A percentile compares a stretch with the other conserved stretches of the same genome.
Conservation (phyloP, 2,797 vertebrate species). For the Anabas testudineus region DNA sequence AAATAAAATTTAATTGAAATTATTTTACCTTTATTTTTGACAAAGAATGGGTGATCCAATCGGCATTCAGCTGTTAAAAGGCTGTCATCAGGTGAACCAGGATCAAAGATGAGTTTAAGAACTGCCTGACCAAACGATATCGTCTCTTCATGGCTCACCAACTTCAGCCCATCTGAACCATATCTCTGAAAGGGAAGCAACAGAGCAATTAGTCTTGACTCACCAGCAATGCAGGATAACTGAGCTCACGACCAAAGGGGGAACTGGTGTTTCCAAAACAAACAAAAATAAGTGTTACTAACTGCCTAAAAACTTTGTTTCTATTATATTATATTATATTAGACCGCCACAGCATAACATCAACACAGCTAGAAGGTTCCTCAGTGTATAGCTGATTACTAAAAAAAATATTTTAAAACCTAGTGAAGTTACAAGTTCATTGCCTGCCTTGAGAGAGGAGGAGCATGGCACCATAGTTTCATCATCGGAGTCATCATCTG, state of each 20-base stretch:
- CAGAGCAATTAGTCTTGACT: conserved; percentile 6
- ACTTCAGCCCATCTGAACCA: conserved; percentile 92
- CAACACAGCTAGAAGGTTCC: not conserved
- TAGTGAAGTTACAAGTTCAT: not conserved
- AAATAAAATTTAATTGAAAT: no score
- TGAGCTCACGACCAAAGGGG: not conserved
- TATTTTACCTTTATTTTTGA: conserved; percentile 95
- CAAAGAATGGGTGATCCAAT: conserved; percentile 97
- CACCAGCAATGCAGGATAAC: not conserved
- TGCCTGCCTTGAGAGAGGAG: conserved; percentile 80
- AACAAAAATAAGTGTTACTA: not conserved
- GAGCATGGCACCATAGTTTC: conserved; percentile 81
- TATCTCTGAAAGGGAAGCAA: conserved; percentile 86
- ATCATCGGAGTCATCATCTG: conserved; percentile 88
- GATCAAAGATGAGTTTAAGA: conserved; percentile 97
- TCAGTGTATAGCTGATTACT: not conserved
- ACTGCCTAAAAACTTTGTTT: not conserved
- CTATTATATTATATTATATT: not conserved
- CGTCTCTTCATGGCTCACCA: conserved; percentile 95
- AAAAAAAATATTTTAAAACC: not conserved
- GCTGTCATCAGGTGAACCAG: conserved; percentile 91
- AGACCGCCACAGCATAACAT: not conserved
- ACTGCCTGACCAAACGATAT: conserved; percentile 94
- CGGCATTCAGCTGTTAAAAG: conserved; percentile 94
- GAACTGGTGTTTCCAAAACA: not conserved